These are phyloP conservation scores for Halichondria panicea DNA, from an alignment of 37 sponge, comb jelly and placozoan genomes.

Conservation along the genomic window DNA sequence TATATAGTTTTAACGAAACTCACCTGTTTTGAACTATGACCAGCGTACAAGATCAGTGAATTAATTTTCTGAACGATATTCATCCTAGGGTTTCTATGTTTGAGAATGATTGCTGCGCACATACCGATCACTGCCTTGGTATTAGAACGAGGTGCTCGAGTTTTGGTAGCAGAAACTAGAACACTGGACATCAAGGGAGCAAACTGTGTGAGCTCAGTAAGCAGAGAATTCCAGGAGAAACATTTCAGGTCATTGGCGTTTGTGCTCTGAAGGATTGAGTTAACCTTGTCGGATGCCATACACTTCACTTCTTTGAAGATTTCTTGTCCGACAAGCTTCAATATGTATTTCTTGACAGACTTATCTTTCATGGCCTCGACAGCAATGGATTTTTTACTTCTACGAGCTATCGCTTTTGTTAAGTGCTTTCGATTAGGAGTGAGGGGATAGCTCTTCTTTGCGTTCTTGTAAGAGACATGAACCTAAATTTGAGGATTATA, in stretches of 20 bases:
- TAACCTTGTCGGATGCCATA: neutral
- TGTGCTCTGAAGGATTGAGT: slow-evolving; percentile 22
- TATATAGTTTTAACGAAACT: neutral
- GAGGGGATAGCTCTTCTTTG: neutral
- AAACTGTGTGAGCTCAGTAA: slow-evolving; percentile 9
- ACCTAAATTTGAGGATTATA: neutral
- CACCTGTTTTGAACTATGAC: slow-evolving; percentile 39
- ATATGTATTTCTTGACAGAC: no score
- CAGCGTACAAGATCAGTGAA: slow-evolving; percentile 33
- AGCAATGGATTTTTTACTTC: no score
- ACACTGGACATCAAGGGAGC: slow-evolving; percentile 19
- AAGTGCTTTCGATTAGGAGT: neutral
- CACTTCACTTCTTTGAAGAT: slow-evolving; percentile 17
- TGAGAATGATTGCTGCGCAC: slow-evolving; percentile 32
- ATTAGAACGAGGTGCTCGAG: slow-evolving; percentile 15
- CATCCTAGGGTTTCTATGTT: slow-evolving; percentile 24
- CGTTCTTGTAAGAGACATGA: neutral
- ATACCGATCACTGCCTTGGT: slow-evolving; percentile 10
- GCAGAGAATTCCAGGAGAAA: slow-evolving; percentile 25
- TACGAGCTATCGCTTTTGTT: no score
- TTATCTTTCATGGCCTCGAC: no score
- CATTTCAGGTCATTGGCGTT: slow-evolving; percentile 9
- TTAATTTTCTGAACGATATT: slow-evolving; percentile 27
- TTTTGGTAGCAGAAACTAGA: slow-evolving; percentile 23
- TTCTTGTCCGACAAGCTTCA: no score